phyloP scores from a whole-genome alignment of 2,888 invertebrate species.

The Tetranychus truncatus region DNA sequence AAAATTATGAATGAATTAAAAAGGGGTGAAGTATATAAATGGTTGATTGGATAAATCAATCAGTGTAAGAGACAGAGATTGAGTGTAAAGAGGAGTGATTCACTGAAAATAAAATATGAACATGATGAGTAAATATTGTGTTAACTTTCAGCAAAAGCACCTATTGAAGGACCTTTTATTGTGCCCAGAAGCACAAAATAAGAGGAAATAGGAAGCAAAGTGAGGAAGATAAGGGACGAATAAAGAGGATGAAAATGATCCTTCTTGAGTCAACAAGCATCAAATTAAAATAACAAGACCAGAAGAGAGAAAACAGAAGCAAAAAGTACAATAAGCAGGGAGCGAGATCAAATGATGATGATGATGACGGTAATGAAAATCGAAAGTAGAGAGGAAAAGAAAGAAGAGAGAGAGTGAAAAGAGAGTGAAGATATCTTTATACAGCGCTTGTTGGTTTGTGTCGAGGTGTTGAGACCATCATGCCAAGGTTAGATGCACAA shows the following conservation, averaged over 20 bases:
- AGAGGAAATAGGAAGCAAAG: background rate
- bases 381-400: background rate
- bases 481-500: background rate
- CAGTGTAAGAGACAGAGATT: background rate
- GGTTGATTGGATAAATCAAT: background rate
- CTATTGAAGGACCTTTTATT: slow-evolving; percentile 1
- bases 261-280: background rate
- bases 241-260: background rate
- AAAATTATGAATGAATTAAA: background rate
- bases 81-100: background rate
- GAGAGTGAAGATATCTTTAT: background rate
- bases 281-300: background rate
- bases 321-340: background rate
- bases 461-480: background rate
- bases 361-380: background rate
- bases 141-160: background rate
- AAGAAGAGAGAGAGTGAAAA: background rate
- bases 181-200: background rate
- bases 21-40: background rate
- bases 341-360: slow-evolving; percentile 6
- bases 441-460: background rate
- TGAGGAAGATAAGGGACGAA: background rate
- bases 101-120: background rate
- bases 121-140: background rate
- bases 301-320: background rate